These are phyloP conservation scores for Plebejus anna DNA, from an alignment of 2,888 invertebrate genomes.

Conservation along the genomic window DNA sequence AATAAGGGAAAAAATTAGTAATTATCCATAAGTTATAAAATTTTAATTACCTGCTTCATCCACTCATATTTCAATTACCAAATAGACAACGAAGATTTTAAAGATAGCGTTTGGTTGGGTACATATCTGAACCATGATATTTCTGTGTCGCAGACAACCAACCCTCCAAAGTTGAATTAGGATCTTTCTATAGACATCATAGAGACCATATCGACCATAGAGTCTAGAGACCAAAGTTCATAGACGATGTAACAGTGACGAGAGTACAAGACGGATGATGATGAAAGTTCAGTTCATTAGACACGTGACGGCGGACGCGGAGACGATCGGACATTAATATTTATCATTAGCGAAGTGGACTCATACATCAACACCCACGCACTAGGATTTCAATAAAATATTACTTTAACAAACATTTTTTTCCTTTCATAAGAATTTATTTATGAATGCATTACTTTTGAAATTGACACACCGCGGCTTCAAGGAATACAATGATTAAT, in stretches of 20 bases:
- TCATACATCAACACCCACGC: constrained; percentile 31
- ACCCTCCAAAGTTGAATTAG: not conserved
- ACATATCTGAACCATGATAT: not conserved
- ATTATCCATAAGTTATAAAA: too few species aligned
- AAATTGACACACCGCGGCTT: not conserved
- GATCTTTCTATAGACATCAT: not conserved
- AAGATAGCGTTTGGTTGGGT: too few species aligned
- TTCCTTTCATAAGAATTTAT: constrained; percentile 5
- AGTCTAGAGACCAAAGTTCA: not conserved
- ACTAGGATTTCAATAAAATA: constrained; percentile 27
- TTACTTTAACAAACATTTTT: constrained; percentile 7
- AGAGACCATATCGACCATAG: not conserved
- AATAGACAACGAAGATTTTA: too few species aligned
- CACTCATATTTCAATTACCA: too few species aligned
- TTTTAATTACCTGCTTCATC: too few species aligned
- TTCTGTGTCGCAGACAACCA: not conserved
- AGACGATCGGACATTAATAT: constrained; percentile 27
- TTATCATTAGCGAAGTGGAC: constrained; percentile 29
- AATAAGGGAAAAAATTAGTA: too few species aligned
- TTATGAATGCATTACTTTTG: not conserved
- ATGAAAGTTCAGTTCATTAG: constrained; percentile 28
- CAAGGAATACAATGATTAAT: not conserved
- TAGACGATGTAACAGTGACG: not conserved
- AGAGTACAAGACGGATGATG: not conserved
- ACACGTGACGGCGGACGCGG: constrained; percentile 22